Base-by-base conservation (phyloP, 1,140 invertebrate species). In the Stegodyphus dumicola region DNA sequence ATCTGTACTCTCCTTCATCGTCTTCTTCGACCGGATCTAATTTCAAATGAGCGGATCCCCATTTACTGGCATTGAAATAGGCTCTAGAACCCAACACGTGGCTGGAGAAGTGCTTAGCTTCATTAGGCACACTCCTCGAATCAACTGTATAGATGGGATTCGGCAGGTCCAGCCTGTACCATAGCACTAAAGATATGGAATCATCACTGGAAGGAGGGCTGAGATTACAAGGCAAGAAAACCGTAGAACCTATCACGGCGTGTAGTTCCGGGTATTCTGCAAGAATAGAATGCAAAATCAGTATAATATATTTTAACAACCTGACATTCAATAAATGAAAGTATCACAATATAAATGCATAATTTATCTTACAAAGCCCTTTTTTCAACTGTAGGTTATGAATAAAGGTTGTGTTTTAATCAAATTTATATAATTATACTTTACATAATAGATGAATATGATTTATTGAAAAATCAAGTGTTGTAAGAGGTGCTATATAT, bases 161-260 rank as follows among this genome's bases (percentile, higher is more conserved):
- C 73, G 94, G 93, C 48, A 93, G 94, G 76, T 94, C 94, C 89
- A 96, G 94, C 87, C 95, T 92, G 90, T 96, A 97, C 96, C 96
- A 97, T 7, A 97, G 92, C 87, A 97, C 95, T 94, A 97, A 95
- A 90, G 95, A 95, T 86, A 96, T 95, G 87, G 95, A 92, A 90
- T 97, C 96, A 88, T 95, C 94, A 89, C 93, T 93, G 85, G 93
- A 93, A 7, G 91, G 91, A 0, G 93, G 91, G 89, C 95, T 93
- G 89, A 96, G 95, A 91, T 96, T 95, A 91, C 96, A 96, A 64
- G 95, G 95, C 87, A 97, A 48, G 51, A 18, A 73, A 0, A 87
- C 64, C 17, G 77, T 54, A 15, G 77, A 74, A 13, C 78, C 86
- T 11, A 78, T 54, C 7, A 84, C 60, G 66, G 78, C 77, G 17